These are phyloP conservation scores for Podarcis siculus DNA, from an alignment of 2,797 vertebrate genomes.

Conservation along the genomic window DNA sequence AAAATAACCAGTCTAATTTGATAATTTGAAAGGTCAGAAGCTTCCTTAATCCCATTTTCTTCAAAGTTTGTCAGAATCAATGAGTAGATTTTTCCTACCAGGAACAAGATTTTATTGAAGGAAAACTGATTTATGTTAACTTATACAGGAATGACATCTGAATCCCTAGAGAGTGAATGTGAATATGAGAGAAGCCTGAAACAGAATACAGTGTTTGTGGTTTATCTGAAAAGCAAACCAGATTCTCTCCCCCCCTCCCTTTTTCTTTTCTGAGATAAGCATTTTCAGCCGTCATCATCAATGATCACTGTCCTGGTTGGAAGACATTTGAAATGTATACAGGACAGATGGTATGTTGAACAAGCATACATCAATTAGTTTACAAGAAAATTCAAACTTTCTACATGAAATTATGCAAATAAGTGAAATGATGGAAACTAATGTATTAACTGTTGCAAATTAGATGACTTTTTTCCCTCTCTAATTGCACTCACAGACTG, in stretches of 20 bases:
- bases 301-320: conserved; percentile 62
- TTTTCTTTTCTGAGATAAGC: no score
- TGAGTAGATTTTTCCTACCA: conserved; percentile 74
- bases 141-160: conserved; percentile 75
- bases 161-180: conserved; percentile 65
- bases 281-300: conserved; percentile 55
- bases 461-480: neutral
- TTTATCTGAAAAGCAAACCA: conserved; percentile 72
- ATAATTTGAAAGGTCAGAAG: conserved; percentile 91
- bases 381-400: neutral
- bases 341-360: neutral
- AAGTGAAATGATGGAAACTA: neutral
- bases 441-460: neutral
- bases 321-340: conserved; percentile 33
- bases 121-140: conserved; percentile 82
- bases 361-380: neutral
- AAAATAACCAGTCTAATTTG: conserved; percentile 85
- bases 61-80: conserved; percentile 83
- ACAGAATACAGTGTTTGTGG: conserved; percentile 72
- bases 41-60: conserved; percentile 79
- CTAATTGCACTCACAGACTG: neutral
- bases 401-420: neutral
- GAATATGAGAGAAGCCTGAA: conserved; percentile 63
- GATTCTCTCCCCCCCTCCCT: no score
- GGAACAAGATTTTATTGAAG: conserved; percentile 74